Evolutionary conservation across 2,888 invertebrate species (phyloP).

Genomic region (Crocallis elinguaria): DNA sequence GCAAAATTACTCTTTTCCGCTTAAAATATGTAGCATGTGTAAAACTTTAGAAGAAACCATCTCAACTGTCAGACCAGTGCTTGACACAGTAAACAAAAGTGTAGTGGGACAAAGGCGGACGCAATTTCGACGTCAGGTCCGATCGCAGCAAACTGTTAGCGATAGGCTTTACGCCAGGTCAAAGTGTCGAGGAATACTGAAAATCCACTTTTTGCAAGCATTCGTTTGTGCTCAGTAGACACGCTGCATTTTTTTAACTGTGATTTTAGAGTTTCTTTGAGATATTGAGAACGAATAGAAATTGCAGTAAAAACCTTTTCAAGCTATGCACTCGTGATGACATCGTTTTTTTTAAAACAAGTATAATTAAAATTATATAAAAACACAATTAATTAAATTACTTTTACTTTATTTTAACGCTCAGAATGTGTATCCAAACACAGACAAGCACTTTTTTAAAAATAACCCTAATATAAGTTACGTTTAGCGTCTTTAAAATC

Average conservation of each 20-base stretch:
- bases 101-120: slow-evolving; percentile 19
- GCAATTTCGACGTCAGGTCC: slow-evolving; percentile 19
- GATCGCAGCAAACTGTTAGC: slow-evolving; percentile 13
- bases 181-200: slow-evolving; percentile 8
- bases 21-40: slow-evolving; percentile 2
- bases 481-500: too few species aligned
- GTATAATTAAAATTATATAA: too few species aligned
- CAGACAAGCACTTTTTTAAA: too few species aligned
- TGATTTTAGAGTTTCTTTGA: not conserved
- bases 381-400: too few species aligned
- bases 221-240: slow-evolving; percentile 8
- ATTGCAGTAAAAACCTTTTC: too few species aligned
- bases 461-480: too few species aligned
- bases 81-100: slow-evolving; percentile 25
- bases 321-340: too few species aligned
- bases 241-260: slow-evolving; percentile 11
- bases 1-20: slow-evolving; percentile 18
- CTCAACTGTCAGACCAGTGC: slow-evolving; percentile 3
- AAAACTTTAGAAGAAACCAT: slow-evolving; percentile 1
- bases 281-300: not conserved
- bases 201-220: not conserved
- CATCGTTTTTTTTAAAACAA: too few species aligned
- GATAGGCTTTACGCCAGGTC: slow-evolving; percentile 19
- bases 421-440: too few species aligned
- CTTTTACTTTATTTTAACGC: too few species aligned